These are phyloP conservation scores for Pharmacophagus antenor DNA, from an alignment of 2,888 invertebrate genomes.

Conservation along the genomic window DNA sequence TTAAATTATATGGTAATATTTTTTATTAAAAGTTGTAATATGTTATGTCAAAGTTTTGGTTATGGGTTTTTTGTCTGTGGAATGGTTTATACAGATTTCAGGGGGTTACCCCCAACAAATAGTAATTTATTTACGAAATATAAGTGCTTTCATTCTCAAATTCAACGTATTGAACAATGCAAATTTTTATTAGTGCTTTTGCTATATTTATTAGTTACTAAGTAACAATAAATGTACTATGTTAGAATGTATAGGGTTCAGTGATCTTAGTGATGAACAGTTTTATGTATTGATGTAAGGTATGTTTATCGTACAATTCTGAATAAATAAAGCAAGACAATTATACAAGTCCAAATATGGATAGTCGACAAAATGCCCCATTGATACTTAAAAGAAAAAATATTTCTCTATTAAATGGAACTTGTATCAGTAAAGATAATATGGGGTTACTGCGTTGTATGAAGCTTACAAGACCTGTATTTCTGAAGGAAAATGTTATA, in stretches of 20 bases:
- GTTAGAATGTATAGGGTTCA: background rate
- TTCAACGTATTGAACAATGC: background rate
- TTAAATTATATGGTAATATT: no score
- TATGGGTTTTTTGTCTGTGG: conserved; percentile 17
- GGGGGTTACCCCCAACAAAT: conserved; percentile 15
- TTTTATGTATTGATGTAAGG: background rate
- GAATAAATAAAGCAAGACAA: background rate
- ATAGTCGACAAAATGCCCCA: conserved; percentile 21
- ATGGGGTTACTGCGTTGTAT: conserved; percentile 26
- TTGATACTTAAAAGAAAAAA: conserved; percentile 29
- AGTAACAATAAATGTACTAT: background rate
- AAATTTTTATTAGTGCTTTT: background rate
- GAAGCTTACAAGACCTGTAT: conserved; percentile 28
- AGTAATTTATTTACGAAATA: background rate
- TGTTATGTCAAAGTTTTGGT: background rate
- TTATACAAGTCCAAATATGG: conserved; percentile 7
- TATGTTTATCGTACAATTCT: background rate
- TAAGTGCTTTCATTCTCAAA: background rate
- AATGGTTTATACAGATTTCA: conserved; percentile 11
- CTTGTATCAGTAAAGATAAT: conserved; percentile 14
- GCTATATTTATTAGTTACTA: background rate
- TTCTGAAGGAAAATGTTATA: conserved; percentile 46
- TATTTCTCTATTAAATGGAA: conserved; percentile 26
- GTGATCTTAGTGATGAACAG: background rate
- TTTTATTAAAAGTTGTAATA: background rate